A percentile compares a stretch with the other conserved stretches of the same genome.
phyloP scores from a whole-genome alignment of 2,888 invertebrate species.

The Iphiclides podalirius region DNA sequence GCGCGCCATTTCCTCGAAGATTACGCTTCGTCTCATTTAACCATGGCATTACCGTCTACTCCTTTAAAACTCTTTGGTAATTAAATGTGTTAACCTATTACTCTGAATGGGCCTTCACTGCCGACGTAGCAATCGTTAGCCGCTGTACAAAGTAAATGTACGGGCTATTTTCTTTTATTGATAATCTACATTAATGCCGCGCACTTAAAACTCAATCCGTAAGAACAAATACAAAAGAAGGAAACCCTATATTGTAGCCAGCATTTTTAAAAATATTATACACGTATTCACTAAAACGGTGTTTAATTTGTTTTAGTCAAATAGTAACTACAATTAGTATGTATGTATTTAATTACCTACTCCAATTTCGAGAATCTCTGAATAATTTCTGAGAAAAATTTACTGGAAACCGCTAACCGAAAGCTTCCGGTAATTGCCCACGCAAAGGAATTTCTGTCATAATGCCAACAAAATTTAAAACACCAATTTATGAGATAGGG shows the following conservation, averaged over 20 bases:
- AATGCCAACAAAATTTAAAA: no score
- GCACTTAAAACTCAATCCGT: conserved; percentile 15
- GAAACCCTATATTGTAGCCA: neutral
- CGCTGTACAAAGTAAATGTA: conserved; percentile 21
- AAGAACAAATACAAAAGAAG: neutral
- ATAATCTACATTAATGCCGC: conserved; percentile 12
- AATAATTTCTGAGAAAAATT: no score
- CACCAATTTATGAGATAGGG: no score
- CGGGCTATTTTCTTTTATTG: conserved; percentile 21
- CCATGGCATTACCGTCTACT: conserved; percentile 5
- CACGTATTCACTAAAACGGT: no score
- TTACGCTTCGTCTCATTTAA: conserved; percentile 2
- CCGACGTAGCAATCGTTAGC: conserved; percentile 9
- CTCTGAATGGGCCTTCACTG: conserved; percentile 10
- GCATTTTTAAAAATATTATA: neutral
- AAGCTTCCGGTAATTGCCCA: no score
- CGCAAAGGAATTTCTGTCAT: no score
- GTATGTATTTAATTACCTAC: no score
- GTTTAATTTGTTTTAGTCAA: no score
- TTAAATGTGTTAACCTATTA: conserved; percentile 18
- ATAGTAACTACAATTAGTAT: no score
- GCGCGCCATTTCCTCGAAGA: no score
- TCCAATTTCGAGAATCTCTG: no score
- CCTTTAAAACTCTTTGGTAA: conserved; percentile 11
- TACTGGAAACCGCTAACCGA: no score